These are phyloP conservation scores for Incurvaria masculella DNA, from an alignment of 2,888 invertebrate genomes.

Conservation along the genomic window DNA sequence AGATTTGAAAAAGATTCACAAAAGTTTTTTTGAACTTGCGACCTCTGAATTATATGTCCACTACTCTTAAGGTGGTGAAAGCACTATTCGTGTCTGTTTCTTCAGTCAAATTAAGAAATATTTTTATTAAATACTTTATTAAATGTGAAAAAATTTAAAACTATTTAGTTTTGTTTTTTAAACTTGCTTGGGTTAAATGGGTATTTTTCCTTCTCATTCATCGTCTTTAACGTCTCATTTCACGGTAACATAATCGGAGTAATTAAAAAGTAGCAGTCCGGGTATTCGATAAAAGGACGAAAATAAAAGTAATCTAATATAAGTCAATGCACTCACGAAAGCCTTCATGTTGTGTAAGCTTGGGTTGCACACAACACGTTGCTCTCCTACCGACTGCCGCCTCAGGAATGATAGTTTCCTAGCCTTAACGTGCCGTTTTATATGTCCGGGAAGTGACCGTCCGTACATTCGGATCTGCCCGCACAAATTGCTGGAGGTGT, in stretches of 20 bases:
- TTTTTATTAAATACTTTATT: too few relatives aligned
- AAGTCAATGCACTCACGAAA: slow-evolving; percentile 35
- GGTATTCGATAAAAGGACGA: slow-evolving; percentile 12
- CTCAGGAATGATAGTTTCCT: slow-evolving; percentile 34
- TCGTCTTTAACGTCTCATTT: slow-evolving; percentile 1
- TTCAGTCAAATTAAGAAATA: neutral
- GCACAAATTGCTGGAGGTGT: too few relatives aligned
- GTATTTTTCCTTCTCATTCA: neutral
- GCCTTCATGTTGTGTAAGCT: slow-evolving; percentile 42
- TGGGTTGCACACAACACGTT: slow-evolving; percentile 25
- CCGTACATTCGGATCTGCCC: slow-evolving; percentile 19
- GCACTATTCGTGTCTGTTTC: too few relatives aligned
- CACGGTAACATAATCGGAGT: slow-evolving; percentile 6
- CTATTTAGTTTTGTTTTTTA: slow-evolving; percentile 2
- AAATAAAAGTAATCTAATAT: slow-evolving; percentile 13
- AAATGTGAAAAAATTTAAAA: neutral
- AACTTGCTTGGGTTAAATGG: neutral
- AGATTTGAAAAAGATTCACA: too few relatives aligned
- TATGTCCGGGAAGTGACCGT: slow-evolving; percentile 48
- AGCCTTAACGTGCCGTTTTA: slow-evolving; percentile 44
- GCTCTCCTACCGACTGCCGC: slow-evolving; percentile 23
- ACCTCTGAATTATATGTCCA: too few relatives aligned
- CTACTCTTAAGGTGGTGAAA: neutral
- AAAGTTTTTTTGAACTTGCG: too few relatives aligned
- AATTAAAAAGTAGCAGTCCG: slow-evolving; percentile 6